Evolutionary conservation across 64 coral and sea anemone genomes (phyloP), one percentile per base, ranked within the genome.

Genomic region (Acropora tenuis): DNA sequence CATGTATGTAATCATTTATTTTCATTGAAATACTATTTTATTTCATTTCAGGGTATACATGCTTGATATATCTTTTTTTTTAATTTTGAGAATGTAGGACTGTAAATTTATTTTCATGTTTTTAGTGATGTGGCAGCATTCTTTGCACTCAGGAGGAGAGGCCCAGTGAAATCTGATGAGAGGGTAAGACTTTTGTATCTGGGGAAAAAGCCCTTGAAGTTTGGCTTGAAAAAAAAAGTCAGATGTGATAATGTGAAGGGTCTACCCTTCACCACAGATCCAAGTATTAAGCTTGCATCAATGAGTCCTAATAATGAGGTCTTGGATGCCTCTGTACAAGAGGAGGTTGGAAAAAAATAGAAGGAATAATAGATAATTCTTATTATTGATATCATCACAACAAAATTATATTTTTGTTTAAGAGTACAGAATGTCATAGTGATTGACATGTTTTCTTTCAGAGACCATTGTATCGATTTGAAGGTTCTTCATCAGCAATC

Each of bases 401-500:
- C 52, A 55, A 55, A 30, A 30, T 30, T 30, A 30, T 30, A 30
- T 30, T 30, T 55, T 55, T 55, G 52, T 66, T 17, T 66, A 66
- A 17, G 2, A 30, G 30, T 30, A 30, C 61, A 66, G 61, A 7
- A 2, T 6, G 17, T 66, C 17, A 66, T 66, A 2, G 8, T 66
- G 10, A 71, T 15, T 20, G 17, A 18, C 81, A 20, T 2, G 6
- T 90, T 43, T 16, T 41, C 73, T 87, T 89, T 44, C 74, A 99
- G 97, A 90, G 43, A 4, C 88, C 90, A 42, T 41, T 98, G 67
- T 98, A 96, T 79, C 90, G 97, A 5, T 98, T 98, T 93, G 97
- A 98, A 85, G 94, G 97, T n/a, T 98, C 97, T 13, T 96, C 94
- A 3, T 98, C 97, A 80, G 94, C 97, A 19, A 95, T 98, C 18